Base-by-base conservation (phyloP, 1,140 invertebrate species). In the Saccostrea glomerata region DNA sequence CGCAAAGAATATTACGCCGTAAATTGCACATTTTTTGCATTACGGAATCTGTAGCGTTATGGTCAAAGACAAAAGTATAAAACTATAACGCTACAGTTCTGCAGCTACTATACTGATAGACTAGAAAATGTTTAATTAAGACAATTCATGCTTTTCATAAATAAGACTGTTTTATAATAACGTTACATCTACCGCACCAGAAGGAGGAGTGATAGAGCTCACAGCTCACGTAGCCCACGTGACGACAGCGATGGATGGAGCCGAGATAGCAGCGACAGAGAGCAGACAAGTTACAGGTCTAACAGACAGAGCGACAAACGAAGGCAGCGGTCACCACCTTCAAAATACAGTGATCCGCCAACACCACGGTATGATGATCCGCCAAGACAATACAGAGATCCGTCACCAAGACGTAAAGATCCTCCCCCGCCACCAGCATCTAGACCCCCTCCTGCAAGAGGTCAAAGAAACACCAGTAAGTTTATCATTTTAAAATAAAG, bases 401-500 rank as follows among this genome's bases (percentile, higher is more conserved):
- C n/a, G 5, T 55, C 86, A 58, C 73, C 66, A 86, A 86, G 86
- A 82, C 54, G 20, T 56, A 12, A 73, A 84, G 63, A 82, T 66
- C 60, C 25, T 73, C 23, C 86, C 20, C 23, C 84, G 56, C 13
- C 73, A 25, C 20, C 66, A 0, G 36, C 23, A 17, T 25, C 82
- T 7, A 55, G n/a, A 54, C 82, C 47, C 5, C 82, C 40, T 15
- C 47, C 82, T 13, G 47, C 47, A 12, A 47, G 55, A n/a, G 20
- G 82, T 54, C 82, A 54, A 47, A 84, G 47, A 84, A 47, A 0
- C 47, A 47, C 47, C 47, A 47, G 47, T 47, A 47, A 47, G 47
- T 5, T 3, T 47, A 47, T 5, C 5, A 9, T 47, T 47, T 47
- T 1, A 47, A 47, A 7, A 47, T 47, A 47, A 47, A 47, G 9